Evolutionary conservation across 1,140 invertebrate species (phyloP).

Genomic region (Sitophilus oryzae): DNA sequence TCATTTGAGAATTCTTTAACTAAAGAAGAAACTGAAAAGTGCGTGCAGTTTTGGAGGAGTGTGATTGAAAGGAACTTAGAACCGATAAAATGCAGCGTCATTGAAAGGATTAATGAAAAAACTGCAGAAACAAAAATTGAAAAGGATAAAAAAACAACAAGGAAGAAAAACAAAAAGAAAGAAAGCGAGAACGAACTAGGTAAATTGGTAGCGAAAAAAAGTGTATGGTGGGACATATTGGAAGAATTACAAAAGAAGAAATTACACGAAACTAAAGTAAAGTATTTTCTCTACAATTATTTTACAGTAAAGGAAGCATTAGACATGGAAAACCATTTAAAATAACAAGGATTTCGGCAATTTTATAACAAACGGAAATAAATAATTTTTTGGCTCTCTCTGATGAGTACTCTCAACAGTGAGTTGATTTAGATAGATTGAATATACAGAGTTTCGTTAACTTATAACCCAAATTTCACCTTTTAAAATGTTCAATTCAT

Average conservation of each 20-base stretch:
- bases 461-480: too few relatives aligned
- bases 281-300: neutral
- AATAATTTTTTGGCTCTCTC: too few relatives aligned
- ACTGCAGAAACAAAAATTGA: neutral
- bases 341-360: too few relatives aligned
- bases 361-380: too few relatives aligned
- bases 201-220: constrained; percentile 5
- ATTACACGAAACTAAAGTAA: constrained; percentile 26
- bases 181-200: neutral
- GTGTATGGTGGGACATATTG: constrained; percentile 23
- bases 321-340: too few relatives aligned
- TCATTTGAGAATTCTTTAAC: constrained; percentile 23
- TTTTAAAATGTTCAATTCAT: too few relatives aligned
- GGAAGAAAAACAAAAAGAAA: constrained; percentile 3
- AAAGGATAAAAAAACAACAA: constrained; percentile 1
- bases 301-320: too few relatives aligned
- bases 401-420: too few relatives aligned
- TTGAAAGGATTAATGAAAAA: constrained; percentile 17
- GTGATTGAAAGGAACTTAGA: constrained; percentile 29
- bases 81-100: constrained; percentile 30
- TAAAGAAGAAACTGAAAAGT: constrained; percentile 29
- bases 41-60: constrained; percentile 30
- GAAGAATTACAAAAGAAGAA: constrained; percentile 26
- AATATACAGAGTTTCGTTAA: too few relatives aligned
- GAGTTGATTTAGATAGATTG: too few relatives aligned